Conservation (phyloP, 2,113 vertebrate species). For the Ammodytes dubius region DNA sequence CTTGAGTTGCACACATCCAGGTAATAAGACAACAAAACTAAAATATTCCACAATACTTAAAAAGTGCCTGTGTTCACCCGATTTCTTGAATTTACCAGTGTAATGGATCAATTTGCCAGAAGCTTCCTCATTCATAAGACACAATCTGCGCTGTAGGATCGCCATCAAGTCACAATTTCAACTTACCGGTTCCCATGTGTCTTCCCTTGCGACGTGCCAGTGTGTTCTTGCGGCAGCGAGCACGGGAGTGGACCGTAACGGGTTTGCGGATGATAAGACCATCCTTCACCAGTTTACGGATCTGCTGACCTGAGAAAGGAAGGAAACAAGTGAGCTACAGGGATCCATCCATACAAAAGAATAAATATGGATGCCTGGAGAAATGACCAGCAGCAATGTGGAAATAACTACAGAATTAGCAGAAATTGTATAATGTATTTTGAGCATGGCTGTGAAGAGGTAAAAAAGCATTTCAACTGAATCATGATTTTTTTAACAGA, state of each 20-base stretch:
- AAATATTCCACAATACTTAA: too few species aligned
- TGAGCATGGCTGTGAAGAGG: too few species aligned
- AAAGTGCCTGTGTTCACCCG: not conserved
- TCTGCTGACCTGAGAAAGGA: slow-evolving; percentile 91
- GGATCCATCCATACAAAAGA: not conserved
- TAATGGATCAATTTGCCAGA: not conserved
- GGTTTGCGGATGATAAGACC: slow-evolving; percentile 98
- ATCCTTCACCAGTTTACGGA: slow-evolving; percentile 97
- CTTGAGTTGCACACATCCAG: not conserved
- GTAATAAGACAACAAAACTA: not conserved
- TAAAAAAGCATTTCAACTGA: not conserved
- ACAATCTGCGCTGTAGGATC: not conserved
- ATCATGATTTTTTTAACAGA: not conserved
- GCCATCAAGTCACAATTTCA: not conserved
- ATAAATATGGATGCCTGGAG: rapidly evolving
- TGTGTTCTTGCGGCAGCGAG: slow-evolving; percentile 97
- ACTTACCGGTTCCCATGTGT: slow-evolving; percentile 95
- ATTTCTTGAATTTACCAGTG: not conserved
- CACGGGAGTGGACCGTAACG: slow-evolving; percentile 95
- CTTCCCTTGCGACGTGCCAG: slow-evolving; percentile 96
- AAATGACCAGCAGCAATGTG: too few species aligned
- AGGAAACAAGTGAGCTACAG: not conserved
- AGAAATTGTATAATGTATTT: not conserved
- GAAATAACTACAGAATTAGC: not conserved
- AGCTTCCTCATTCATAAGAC: not conserved